Base-by-base conservation (phyloP, 1,140 invertebrate genomes). In the Planococcus citri region DNA sequence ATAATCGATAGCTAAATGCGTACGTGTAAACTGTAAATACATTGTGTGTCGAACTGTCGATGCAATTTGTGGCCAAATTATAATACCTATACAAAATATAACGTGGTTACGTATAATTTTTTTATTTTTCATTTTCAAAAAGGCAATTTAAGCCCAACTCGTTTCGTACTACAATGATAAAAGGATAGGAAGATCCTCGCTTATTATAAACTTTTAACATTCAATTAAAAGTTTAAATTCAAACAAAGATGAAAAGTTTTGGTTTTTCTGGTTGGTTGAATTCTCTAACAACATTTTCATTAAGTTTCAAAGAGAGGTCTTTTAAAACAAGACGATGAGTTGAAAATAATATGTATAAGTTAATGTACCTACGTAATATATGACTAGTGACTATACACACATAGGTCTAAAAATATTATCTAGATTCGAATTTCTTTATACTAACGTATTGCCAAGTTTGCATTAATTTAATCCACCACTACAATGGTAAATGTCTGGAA, bases 251-350 rank as follows among this genome's bases (percentile, higher is more conserved):
- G 41, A 51, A 51, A 51, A 51, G 41, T 51, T 51, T 51, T 51
- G 41, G 29, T 33, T 51, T 51, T 51, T 51, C 4, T 20, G n/a
- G 41, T 51, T 51, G 6, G 41, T 51, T 51, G 41, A 51, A 51
- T 51, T 51, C n/a, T n/a, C 41, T 51, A 51, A 20, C 41, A 51
- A n/a, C 41, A 51, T 51, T 51, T 51, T 51, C 41, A 51, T 51
- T 51, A 51, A 51, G 17, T 33, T 12, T 33, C 12, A 51, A 17
- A 6, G 17, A 51, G 41, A 6, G 17, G 41, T 17, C 41, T 51
- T 51, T 51, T 51, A 51, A 51, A 51, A n/a, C n/a, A n/a, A n/a
- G n/a, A n/a, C n/a, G 4, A 51, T 20, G 3, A 51, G 6, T 51
- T 51, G 2, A 3, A 51, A 51, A 51, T 51, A 51, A n/a, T 51